These are phyloP conservation scores for Porites lobata DNA, from an alignment of 92 coral and sea anemone genomes.

Conservation along the genomic window DNA sequence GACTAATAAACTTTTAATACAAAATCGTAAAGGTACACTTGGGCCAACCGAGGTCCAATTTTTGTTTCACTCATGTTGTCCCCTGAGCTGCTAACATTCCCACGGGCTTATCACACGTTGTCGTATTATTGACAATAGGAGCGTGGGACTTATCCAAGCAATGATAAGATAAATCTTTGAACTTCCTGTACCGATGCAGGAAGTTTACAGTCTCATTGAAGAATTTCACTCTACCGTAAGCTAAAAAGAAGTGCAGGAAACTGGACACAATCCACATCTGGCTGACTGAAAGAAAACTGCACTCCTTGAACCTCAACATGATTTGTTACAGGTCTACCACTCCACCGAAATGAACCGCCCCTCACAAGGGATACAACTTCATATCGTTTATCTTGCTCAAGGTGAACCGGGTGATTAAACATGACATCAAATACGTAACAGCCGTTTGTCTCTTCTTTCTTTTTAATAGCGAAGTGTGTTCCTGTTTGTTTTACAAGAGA, in stretches of 20 bases:
- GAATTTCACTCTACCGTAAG: not conserved
- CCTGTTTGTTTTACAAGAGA: conserved; percentile 32
- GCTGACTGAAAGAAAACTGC: conserved; percentile 13
- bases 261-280: conserved; percentile 16
- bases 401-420: conserved; percentile 51
- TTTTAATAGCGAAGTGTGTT: conserved; percentile 21
- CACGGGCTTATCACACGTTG: too few species aligned
- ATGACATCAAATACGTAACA: conserved; percentile 54
- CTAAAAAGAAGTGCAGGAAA: conserved; percentile 32
- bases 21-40: too few species aligned
- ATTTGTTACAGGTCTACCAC: conserved; percentile 45
- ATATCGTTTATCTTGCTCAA: conserved; percentile 34
- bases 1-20: too few species aligned
- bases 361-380: conserved; percentile 37
- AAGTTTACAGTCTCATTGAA: too few species aligned
- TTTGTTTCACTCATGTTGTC: too few species aligned
- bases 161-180: too few species aligned
- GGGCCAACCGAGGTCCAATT: too few species aligned
- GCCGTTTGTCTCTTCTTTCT: conserved; percentile 9
- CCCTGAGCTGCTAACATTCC: too few species aligned
- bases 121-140: too few species aligned
- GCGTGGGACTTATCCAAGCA: too few species aligned
- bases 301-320: conserved; percentile 12
- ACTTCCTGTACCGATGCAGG: too few species aligned
- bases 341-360: conserved; percentile 44